Evolutionary conservation across 2,888 invertebrate species (phyloP).

Genomic region (Chironomus tentans): DNA sequence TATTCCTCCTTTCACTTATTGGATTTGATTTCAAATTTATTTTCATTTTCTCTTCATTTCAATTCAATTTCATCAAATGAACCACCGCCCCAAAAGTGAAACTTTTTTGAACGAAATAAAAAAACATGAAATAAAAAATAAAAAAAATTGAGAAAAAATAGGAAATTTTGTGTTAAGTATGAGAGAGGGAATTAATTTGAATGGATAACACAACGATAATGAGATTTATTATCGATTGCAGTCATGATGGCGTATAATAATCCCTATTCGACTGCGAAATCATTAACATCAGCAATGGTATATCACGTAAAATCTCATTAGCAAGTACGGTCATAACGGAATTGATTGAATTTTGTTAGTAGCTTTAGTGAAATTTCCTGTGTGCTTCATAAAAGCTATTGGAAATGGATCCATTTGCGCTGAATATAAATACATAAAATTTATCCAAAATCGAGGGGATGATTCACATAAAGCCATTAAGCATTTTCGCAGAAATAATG

Average conservation of each 20-base stretch:
- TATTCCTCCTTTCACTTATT: no score
- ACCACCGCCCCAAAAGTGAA: not conserved
- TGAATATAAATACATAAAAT: no score
- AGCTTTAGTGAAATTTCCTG: no score
- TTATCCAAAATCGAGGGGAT: no score
- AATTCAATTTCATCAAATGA: not conserved
- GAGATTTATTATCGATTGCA: constrained; percentile 7
- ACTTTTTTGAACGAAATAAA: not conserved
- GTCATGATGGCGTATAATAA: not conserved
- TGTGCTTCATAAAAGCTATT: no score
- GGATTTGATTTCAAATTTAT: not conserved
- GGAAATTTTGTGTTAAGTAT: not conserved
- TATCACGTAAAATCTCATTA: constrained; percentile 1
- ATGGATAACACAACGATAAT: not conserved
- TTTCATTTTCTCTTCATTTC: not conserved
- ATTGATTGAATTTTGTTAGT: not conserved
- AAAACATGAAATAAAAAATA: not conserved
- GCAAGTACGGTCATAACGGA: not conserved
- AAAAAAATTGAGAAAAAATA: no score
- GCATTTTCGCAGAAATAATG: no score
- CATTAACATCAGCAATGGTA: not conserved
- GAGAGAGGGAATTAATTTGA: not conserved
- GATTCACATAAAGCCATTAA: no score
- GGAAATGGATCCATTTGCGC: no score
- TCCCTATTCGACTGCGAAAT: not conserved